phyloP scores from a whole-genome alignment of 2,113 vertebrate genomes.

The Megatriorchis doriae region DNA sequence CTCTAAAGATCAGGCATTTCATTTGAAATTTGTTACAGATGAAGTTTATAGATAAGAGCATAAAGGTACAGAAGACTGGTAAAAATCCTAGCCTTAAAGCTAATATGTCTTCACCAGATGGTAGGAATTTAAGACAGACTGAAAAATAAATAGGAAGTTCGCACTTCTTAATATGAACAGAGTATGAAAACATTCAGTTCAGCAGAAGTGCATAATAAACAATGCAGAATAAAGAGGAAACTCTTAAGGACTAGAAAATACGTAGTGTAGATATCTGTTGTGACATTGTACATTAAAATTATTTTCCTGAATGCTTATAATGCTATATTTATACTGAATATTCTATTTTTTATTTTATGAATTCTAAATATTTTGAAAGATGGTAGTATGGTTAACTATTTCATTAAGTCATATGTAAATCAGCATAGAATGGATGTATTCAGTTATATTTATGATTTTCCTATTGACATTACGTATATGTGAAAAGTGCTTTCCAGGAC shows the following conservation, averaged over 20 bases:
- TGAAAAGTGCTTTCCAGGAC: background rate
- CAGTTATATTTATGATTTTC: background rate
- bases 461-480: background rate
- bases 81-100: background rate
- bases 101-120: background rate
- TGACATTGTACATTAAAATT: background rate
- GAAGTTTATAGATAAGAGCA: background rate
- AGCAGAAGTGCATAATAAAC: background rate
- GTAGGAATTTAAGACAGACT: constrained; percentile 15
- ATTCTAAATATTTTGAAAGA: background rate
- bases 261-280: background rate
- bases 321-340: background rate
- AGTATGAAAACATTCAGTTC: background rate
- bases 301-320: background rate
- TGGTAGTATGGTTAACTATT: background rate
- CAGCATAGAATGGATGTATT: background rate
- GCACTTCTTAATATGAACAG: background rate
- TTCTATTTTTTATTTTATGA: background rate
- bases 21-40: background rate
- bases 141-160: constrained; percentile 33
- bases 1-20: background rate
- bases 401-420: background rate
- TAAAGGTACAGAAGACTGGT: background rate
- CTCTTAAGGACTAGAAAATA: background rate
- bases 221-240: background rate